Conservation (phyloP, 2,888 invertebrate species). For the Drosophila melanosoma region DNA sequence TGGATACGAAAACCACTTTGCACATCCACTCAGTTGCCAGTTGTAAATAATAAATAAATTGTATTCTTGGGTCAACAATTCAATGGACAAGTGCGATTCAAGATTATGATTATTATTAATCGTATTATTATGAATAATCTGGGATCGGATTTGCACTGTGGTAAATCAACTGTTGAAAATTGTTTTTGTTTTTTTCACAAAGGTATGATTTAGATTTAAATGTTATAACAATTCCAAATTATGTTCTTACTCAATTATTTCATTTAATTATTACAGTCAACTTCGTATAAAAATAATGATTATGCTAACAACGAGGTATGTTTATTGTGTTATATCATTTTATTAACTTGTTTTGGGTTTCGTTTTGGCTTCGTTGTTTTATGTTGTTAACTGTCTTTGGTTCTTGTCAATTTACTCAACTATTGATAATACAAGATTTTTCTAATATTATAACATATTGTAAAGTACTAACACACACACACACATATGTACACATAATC, state of each 20-base stretch:
- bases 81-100: background rate
- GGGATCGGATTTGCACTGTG: background rate
- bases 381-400: background rate
- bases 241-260: constrained; percentile 63
- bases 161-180: background rate
- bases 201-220: constrained; percentile 18
- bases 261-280: constrained; percentile 75
- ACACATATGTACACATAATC: constrained; percentile 18
- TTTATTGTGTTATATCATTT: constrained; percentile 65
- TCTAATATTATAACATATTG: background rate
- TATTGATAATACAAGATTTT: too few relatives aligned
- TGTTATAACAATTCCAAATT: constrained; percentile 46
- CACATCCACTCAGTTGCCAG: background rate
- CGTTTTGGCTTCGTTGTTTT: constrained; percentile 19
- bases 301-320: constrained; percentile 79
- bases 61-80: background rate
- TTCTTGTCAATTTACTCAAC: constrained; percentile 5
- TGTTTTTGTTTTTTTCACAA: background rate
- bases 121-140: too few relatives aligned
- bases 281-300: constrained; percentile 78
- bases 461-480: constrained; percentile 13
- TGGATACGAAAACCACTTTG: background rate
- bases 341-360: constrained; percentile 13
- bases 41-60: background rate
- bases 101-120: too few relatives aligned